Evolutionary conservation across 2,888 invertebrate genomes (phyloP).

Genomic region (Cactoblastis cactorum): DNA sequence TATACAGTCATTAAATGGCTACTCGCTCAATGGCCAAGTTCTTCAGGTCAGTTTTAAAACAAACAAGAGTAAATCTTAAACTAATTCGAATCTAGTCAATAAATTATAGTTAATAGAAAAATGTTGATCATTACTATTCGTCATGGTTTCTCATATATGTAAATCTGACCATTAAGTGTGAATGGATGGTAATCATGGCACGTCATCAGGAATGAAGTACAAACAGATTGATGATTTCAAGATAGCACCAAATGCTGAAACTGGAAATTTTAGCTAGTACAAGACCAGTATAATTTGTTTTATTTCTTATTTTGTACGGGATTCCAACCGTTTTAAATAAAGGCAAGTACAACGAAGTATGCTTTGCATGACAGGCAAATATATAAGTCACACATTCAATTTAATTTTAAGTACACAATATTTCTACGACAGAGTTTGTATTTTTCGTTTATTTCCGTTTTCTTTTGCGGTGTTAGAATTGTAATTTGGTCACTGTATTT

Average conservation of each 20-base stretch:
- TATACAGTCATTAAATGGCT: slow-evolving; percentile 97
- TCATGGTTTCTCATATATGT: slow-evolving; percentile 68
- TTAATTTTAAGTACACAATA: not conserved
- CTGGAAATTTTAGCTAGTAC: not conserved
- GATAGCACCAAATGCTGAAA: slow-evolving; percentile 15
- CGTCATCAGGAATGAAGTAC: slow-evolving; percentile 52
- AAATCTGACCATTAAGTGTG: slow-evolving; percentile 48
- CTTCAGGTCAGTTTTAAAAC: slow-evolving; percentile 99
- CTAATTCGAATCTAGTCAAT: slow-evolving; percentile 72
- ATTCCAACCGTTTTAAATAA: not conserved
- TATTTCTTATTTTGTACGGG: not conserved
- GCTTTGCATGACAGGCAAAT: not conserved
- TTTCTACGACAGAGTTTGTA: not conserved
- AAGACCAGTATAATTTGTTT: not conserved
- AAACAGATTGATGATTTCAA: slow-evolving; percentile 35
- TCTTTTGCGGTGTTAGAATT: not conserved
- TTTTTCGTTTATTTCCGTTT: not conserved
- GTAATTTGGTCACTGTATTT: not conserved
- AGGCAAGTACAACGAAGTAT: not conserved
- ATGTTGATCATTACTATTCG: slow-evolving; percentile 74
- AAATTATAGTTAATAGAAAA: slow-evolving; percentile 78
- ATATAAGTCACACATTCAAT: not conserved
- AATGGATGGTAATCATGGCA: slow-evolving; percentile 61
- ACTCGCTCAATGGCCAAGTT: slow-evolving; percentile 95
- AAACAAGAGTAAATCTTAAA: slow-evolving; percentile 88